Base-by-base conservation (phyloP, 2,888 invertebrate species). In the Lepidochrysops patricia region DNA sequence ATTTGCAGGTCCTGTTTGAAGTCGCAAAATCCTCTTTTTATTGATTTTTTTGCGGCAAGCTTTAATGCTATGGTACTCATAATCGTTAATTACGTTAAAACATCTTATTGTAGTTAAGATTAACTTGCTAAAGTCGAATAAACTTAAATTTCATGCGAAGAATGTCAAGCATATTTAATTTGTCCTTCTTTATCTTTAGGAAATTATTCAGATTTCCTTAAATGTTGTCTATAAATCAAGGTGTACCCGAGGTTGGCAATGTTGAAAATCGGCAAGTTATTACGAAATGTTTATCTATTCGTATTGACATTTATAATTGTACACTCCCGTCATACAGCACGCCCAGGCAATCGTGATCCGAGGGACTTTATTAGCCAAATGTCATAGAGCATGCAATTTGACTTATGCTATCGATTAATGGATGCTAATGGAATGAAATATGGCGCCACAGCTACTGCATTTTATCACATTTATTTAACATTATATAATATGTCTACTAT, bases 371-470 rank as follows among this genome's bases (percentile, higher is more conserved):
- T 57, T 60, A 60, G 52, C 32, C 23, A 62, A 61, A 61, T 61
- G 63, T 57, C 58, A 57, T 32, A 43, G 49, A 50, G 49, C 57
- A 60, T 58, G 48, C 62, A 63, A 64, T 63, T 62, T 60, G 35
- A 59, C 59, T 59, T 59, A 59, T 59, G 57, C 61, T 62, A 65
- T 60, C 67, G 63, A 60, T 67, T 65, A 68, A 64, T 66, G 60
- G 63, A 60, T 62, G 63, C 60, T 62, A 65, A 67, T 66, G 66
- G 66, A 62, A 64, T 57, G 58, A 64, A 60, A 66, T 65, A 67
- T 64, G 60, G 57, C 57, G 49, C 25, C 27, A 26, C 15, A 56
- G 62, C 63, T 64, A 63, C 62, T 37, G 57, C 25, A 35, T 35
- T 59, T 59, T 37, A 52, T 7, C 19, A 19, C 37, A 19, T 35